These are phyloP conservation scores for Lagria hirta DNA, from an alignment of 2,888 invertebrate species.

Conservation along the genomic window DNA sequence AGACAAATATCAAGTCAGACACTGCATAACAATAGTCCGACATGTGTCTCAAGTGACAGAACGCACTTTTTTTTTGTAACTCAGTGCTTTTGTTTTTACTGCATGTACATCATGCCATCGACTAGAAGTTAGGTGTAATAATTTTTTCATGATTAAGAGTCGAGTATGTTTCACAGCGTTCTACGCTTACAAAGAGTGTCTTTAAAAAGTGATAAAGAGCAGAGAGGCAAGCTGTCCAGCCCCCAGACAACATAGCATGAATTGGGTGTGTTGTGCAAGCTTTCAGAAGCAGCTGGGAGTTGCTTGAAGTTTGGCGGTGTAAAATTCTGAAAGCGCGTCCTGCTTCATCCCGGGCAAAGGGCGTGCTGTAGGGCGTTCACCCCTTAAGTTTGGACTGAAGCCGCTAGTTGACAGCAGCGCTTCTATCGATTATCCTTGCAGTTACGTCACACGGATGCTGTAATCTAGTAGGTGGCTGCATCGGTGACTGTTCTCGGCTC, in stretches of 20 bases:
- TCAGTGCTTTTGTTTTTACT: no score
- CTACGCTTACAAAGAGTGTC: no score
- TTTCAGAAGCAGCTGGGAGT: conserved; percentile 5
- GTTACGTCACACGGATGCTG: conserved; percentile 54
- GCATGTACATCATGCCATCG: no score
- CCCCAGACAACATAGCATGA: conserved; percentile 1
- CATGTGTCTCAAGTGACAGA: no score
- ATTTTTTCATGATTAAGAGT: no score
- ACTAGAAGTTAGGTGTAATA: no score
- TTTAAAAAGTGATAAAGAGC: no score
- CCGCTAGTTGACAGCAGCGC: conserved; percentile 50
- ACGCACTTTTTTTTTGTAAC: no score
- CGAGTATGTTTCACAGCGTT: no score
- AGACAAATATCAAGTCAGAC: no score
- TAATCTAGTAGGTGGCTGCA: conserved; percentile 47
- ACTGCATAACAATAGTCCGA: no score
- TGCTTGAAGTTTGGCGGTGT: conserved; percentile 2
- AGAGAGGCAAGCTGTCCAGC: no score
- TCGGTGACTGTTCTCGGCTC: conserved; percentile 38
- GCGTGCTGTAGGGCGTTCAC: conserved; percentile 53
- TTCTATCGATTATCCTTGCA: conserved; percentile 53
- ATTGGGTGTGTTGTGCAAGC: conserved; percentile 14
- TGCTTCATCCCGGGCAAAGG: conserved; percentile 39
- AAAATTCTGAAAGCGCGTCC: conserved; percentile 14
- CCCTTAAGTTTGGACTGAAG: conserved; percentile 42